Evolutionary conservation across 2,888 invertebrate genomes (phyloP), one percentile per base, ranked within the genome.

Genomic region (Nysson spinosus): DNA sequence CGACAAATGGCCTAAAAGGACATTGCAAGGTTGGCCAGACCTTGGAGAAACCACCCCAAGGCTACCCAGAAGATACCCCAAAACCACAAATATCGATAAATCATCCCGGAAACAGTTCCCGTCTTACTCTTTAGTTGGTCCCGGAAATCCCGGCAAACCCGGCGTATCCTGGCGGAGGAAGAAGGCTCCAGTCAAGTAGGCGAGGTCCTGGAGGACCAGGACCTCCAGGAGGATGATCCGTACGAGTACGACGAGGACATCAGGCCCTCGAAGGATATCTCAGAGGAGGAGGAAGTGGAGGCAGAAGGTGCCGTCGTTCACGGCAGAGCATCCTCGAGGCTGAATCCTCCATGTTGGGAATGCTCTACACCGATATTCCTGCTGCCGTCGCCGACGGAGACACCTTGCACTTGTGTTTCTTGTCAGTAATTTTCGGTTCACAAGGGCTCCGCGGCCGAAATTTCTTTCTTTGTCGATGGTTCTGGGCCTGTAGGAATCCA

Each of bases 171-270:
- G 69, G 75, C 77, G 69, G 69, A 72, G 69, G 70, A 72, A 56
- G 50, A 44, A 40, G 69, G 30, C 34, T 30, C 34, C 26, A 44
- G 39, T 44, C 43, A 60, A 17, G 51, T 47, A 32, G 24, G 52
- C 39, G 50, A 51, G 58, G 58, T 66, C 73, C 68, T 66, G 65
- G 75, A 75, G 50, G 37, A 37, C 3, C 71, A 78, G 51, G 83
- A 79, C 40, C 68, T 63, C 19, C 75, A 77, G 49, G 83, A 86
- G 35, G 88, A 88, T 66, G 88, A 88, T 76, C 87, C 87, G 5
- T 89, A 88, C 77, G 88, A 87, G 66, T 88, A 88, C 71, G 89
- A 89, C 78, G 88, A 88, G 34, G 88, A 88, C 60, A 85, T 88
- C 57, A 83, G 84, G 16, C 71, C 76, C 19, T 54, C 73, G 54